A percentile compares a stretch with the other conserved stretches of the same genome.
Conservation (phyloP, 2,888 invertebrate species). For the Chironomus riparius region DNA sequence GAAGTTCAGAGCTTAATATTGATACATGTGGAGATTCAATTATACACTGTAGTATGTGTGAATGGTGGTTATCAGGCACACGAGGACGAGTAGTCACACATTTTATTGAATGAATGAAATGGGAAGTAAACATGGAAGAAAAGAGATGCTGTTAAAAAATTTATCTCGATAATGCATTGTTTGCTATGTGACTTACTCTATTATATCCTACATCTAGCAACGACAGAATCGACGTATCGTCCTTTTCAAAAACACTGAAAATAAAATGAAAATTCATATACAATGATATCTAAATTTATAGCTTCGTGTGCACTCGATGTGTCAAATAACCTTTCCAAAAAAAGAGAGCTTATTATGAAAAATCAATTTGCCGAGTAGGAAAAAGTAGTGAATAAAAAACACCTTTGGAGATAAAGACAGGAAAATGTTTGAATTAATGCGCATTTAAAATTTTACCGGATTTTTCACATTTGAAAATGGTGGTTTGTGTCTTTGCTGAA, state of each 20-base stretch:
- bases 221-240: conserved; percentile 66
- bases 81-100: neutral
- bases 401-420: too few relatives aligned
- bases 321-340: too few relatives aligned
- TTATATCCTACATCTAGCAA: conserved; percentile 79
- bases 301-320: too few relatives aligned
- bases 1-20: conserved; percentile 56
- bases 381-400: too few relatives aligned
- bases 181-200: conserved; percentile 55
- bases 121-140: neutral
- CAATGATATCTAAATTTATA: too few relatives aligned
- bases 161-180: neutral
- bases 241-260: conserved; percentile 71
- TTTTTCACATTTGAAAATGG: too few relatives aligned
- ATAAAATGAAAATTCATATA: conserved; percentile 33
- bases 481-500: too few relatives aligned
- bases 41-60: conserved; percentile 48
- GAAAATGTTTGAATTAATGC: too few relatives aligned
- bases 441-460: too few relatives aligned
- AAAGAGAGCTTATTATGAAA: too few relatives aligned
- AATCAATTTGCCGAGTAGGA: too few relatives aligned
- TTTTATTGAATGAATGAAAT: neutral
- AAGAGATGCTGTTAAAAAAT: conserved; percentile 20
- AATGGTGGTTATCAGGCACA: conserved; percentile 6
- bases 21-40: conserved; percentile 55